Conservation (phyloP, 1,140 invertebrate species). For the Pseudomyrmex gracilis region DNA sequence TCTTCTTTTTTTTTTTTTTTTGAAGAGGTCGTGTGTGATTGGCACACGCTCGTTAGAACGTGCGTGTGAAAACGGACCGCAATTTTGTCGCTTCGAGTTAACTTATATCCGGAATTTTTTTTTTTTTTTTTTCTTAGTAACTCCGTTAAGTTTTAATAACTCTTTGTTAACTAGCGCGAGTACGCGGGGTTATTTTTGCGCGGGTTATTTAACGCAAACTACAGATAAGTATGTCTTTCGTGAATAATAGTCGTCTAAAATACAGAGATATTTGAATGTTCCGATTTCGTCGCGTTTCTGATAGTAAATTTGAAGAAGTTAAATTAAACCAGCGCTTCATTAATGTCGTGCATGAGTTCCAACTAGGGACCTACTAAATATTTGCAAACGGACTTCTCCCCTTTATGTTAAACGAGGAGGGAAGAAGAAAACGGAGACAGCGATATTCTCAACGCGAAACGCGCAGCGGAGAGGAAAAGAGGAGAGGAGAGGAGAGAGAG, state of each 20-base stretch:
- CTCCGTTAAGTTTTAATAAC: constrained; percentile 1
- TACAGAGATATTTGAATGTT: constrained; percentile 25
- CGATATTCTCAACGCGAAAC: constrained; percentile 24
- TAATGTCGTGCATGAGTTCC: constrained; percentile 49
- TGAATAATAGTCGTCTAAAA: not conserved
- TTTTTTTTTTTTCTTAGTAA: not conserved
- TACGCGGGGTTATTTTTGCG: no score
- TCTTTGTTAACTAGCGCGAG: not conserved
- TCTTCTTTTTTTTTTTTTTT: constrained; percentile 40
- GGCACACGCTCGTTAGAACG: constrained; percentile 55
- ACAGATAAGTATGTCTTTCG: not conserved
- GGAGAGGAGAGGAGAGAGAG: no score
- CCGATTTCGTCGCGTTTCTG: constrained; percentile 20
- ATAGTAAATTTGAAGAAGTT: constrained; percentile 56
- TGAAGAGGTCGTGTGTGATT: constrained; percentile 39
- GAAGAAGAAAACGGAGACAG: constrained; percentile 38
- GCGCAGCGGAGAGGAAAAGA: not conserved
- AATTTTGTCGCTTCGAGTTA: constrained; percentile 38
- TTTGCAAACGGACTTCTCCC: constrained; percentile 46
- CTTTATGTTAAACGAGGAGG: constrained; percentile 37
- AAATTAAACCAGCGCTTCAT: constrained; percentile 51
- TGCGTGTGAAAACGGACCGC: constrained; percentile 19
- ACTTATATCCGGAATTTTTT: not conserved
- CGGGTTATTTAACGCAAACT: no score
- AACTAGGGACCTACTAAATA: constrained; percentile 43